Percentiles rank a stretch among this genome's conserved stretches.
Conservation (phyloP, 2,797 vertebrate species). For the Labeo calbasu region DNA sequence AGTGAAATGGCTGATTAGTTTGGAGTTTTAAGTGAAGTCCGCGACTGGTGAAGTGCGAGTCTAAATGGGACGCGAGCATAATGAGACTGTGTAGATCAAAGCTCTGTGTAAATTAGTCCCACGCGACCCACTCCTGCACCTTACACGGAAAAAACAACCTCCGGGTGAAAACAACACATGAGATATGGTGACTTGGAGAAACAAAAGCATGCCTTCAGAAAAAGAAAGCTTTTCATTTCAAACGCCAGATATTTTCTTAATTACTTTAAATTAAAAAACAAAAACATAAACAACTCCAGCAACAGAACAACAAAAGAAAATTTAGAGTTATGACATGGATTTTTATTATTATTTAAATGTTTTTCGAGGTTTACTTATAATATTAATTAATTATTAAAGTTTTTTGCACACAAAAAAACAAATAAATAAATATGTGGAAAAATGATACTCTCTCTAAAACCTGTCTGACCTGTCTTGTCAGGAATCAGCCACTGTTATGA, state of each 20-base stretch:
- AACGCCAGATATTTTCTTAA: not conserved
- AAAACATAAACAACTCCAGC: not conserved
- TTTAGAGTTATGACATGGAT: not conserved
- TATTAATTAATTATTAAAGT: no score
- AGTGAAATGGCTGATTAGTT: not conserved
- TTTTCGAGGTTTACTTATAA: no score
- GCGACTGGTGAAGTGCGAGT: not conserved
- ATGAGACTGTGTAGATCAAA: constrained; percentile 29
- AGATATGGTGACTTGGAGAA: not conserved
- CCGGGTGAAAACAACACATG: constrained; percentile 7
- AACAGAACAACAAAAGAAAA: not conserved
- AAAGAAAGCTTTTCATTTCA: not conserved
- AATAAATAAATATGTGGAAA: no score
- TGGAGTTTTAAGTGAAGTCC: not conserved
- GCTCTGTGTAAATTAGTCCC: constrained; percentile 45
- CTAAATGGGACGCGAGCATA: constrained; percentile 1
- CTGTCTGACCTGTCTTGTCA: no score
- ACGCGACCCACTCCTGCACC: constrained; percentile 10
- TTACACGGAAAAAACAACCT: constrained; percentile 33
- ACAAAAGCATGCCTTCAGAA: not conserved
- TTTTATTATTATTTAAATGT: no score
- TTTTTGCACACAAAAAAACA: no score
- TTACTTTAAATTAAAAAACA: not conserved
- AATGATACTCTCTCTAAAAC: no score
- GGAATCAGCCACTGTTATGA: no score